Base-by-base conservation (phyloP, 2,797 vertebrate species). In the Hipposideros larvatus region DNA sequence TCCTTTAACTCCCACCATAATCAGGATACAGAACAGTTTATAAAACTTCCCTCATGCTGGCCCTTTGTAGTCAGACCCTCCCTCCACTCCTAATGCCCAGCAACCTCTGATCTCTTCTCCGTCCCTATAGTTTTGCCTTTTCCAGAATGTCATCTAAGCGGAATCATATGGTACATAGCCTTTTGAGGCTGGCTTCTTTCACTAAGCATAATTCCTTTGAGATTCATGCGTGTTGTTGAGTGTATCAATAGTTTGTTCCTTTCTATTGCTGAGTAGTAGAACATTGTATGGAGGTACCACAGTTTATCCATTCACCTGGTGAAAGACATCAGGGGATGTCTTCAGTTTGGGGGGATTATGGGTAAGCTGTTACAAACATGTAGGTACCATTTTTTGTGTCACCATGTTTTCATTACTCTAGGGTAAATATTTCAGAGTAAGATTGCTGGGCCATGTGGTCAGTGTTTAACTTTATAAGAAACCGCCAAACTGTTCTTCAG, bases 401-500 rank as follows among this genome's bases (percentile, higher is more conserved):
- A 87, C 24, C 19, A 41, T 89, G 13, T 86, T 91, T 92, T 78
- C 71, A 59, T 89, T 92, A 89, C 13, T 86, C 8, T 78, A 21
- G 66, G 59, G 31, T 82, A 83, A 61, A 53, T 83, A 31, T 55
- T 5, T 24, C 63, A 55, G 66, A 57, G 41, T 73, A 48, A 90
- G 61, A 77, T 61, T 61, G 7, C 48, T 73, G 48, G 28, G 5
- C 83, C 46, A 48, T 22, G 34, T 84, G 46, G 57, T 43, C 43
- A 43, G 43, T 93, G 15, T 74, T 78, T 71, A 55, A 57, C 48
- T 65, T 68, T 71, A 18, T 89, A 22, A 31, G 86, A 89, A 90
- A 68, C 48, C 73, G n/a, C 24, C 15, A 55, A 19, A 61, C 55
- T 63, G 15, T 83, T 70, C 28, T 75, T 22, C 41, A 90, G 53